Evolutionary conservation across 2,888 invertebrate genomes (phyloP).

Genomic region (Ophion costatus): DNA sequence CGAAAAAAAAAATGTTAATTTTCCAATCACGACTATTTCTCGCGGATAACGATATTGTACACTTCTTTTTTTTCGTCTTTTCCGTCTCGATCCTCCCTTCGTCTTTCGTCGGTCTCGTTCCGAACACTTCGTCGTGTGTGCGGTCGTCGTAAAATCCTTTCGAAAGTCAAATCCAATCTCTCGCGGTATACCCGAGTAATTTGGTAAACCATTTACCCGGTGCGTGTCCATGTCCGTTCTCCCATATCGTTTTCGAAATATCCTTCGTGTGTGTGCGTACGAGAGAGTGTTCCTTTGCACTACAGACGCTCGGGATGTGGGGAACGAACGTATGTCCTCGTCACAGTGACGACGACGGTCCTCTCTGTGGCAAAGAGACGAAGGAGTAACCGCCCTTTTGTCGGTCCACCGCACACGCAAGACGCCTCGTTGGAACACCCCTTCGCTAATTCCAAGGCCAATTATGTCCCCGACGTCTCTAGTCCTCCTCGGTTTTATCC

Average conservation of each 20-base stretch:
- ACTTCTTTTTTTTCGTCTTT: slow-evolving; percentile 15
- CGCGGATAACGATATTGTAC: slow-evolving; percentile 63
- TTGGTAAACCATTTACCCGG: slow-evolving; percentile 77
- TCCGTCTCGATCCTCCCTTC: slow-evolving; percentile 8
- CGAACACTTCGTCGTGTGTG: slow-evolving; percentile 33
- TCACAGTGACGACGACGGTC: slow-evolving; percentile 53
- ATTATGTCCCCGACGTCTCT: slow-evolving; percentile 74
- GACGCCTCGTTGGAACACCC: slow-evolving; percentile 72
- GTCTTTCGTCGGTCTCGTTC: slow-evolving; percentile 4
- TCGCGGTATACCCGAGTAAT: slow-evolving; percentile 72
- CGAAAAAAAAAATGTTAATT: too few relatives aligned
- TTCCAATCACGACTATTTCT: too few relatives aligned
- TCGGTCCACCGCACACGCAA: slow-evolving; percentile 76
- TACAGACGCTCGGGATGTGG: slow-evolving; percentile 1
- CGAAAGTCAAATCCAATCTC: slow-evolving; percentile 79
- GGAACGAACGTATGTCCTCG: slow-evolving; percentile 30
- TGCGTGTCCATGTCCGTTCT: slow-evolving; percentile 76
- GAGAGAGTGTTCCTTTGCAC: slow-evolving; percentile 1
- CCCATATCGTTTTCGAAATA: slow-evolving; percentile 72
- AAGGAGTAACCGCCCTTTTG: slow-evolving; percentile 65
- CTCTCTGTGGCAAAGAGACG: slow-evolving; percentile 38
- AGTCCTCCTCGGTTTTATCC: slow-evolving; percentile 49
- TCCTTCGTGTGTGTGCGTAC: slow-evolving; percentile 54
- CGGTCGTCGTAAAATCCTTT: slow-evolving; percentile 64
- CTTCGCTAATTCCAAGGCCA: slow-evolving; percentile 79